Percentiles rank a stretch among this genome's conserved stretches.
These are phyloP conservation scores for Ascidia mentula DNA, from an alignment of 23 tunicate species.

Conservation along the genomic window DNA sequence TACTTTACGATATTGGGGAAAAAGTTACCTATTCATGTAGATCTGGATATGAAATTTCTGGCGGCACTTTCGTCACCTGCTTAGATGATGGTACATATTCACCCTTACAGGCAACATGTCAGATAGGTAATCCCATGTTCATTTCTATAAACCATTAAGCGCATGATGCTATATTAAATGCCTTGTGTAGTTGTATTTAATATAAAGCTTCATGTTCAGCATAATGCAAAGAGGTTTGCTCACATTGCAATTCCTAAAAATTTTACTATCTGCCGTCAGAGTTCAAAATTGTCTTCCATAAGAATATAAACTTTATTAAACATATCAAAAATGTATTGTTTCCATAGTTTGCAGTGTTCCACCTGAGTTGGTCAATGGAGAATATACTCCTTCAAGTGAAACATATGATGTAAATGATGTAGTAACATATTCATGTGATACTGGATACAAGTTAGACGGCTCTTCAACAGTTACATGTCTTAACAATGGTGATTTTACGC, in stretches of 20 bases:
- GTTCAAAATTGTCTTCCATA: not conserved
- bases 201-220: not conserved
- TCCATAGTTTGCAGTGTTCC: conserved; percentile 10
- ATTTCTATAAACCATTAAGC: not conserved
- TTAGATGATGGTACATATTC: not conserved
- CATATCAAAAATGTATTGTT: not conserved
- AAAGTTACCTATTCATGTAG: not conserved
- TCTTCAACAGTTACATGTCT: conserved; percentile 13
- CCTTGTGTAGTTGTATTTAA: not conserved
- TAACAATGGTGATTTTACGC: not conserved
- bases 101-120: conserved; percentile 3
- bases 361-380: conserved; percentile 16
- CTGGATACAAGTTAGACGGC: conserved; percentile 16
- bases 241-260: not conserved
- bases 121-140: not conserved
- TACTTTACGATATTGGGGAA: not conserved
- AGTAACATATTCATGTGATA: conserved; percentile 14
- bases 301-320: not conserved
- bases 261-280: not conserved
- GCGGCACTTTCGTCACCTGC: not conserved
- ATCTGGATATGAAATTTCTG: not conserved
- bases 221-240: not conserved
- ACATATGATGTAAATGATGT: conserved; percentile 5
- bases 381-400: conserved; percentile 3
- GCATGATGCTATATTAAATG: not conserved